Conservation (phyloP, 2,888 invertebrate species). For the Parascotia fuliginaria region DNA sequence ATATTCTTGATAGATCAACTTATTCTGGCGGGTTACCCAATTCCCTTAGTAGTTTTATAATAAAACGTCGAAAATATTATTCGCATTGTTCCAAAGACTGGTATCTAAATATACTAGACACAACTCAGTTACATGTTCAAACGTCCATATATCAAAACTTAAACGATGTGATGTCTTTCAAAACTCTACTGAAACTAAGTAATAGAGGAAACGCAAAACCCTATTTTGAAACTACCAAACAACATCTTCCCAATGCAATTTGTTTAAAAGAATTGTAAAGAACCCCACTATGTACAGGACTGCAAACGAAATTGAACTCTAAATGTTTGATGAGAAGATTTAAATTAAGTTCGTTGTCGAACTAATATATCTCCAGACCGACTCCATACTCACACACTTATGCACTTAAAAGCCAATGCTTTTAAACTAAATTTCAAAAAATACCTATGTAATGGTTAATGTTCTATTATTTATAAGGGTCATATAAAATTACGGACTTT, state of each 20-base stretch:
- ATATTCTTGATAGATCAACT: too few relatives aligned
- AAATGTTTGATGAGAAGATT: slow-evolving; percentile 22
- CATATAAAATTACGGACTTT: not conserved
- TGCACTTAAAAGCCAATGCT: slow-evolving; percentile 31
- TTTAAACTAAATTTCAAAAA: slow-evolving; percentile 23
- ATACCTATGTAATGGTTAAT: slow-evolving; percentile 19
- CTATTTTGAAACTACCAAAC: slow-evolving; percentile 54
- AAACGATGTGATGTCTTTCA: slow-evolving; percentile 43
- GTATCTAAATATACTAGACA: slow-evolving; percentile 14
- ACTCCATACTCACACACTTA: slow-evolving; percentile 26
- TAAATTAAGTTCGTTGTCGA: slow-evolving; percentile 18
- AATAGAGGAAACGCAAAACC: slow-evolving; percentile 45
- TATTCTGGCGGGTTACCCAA: too few relatives aligned
- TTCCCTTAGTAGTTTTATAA: too few relatives aligned
- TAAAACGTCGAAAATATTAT: not conserved
- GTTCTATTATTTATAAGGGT: slow-evolving; percentile 10
- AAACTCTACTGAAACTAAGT: slow-evolving; percentile 40
- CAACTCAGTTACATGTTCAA: slow-evolving; percentile 23
- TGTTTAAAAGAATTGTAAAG: slow-evolving; percentile 61
- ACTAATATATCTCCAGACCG: slow-evolving; percentile 33
- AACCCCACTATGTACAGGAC: slow-evolving; percentile 34
- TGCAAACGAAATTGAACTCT: slow-evolving; percentile 31
- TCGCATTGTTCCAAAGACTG: not conserved
- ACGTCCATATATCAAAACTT: slow-evolving; percentile 40
- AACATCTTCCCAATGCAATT: slow-evolving; percentile 62